A percentile compares a stretch with the other conserved stretches of the same genome.
These are phyloP conservation scores for Phainopepla nitens DNA, from an alignment of 2,113 vertebrate genomes.

Conservation along the genomic window DNA sequence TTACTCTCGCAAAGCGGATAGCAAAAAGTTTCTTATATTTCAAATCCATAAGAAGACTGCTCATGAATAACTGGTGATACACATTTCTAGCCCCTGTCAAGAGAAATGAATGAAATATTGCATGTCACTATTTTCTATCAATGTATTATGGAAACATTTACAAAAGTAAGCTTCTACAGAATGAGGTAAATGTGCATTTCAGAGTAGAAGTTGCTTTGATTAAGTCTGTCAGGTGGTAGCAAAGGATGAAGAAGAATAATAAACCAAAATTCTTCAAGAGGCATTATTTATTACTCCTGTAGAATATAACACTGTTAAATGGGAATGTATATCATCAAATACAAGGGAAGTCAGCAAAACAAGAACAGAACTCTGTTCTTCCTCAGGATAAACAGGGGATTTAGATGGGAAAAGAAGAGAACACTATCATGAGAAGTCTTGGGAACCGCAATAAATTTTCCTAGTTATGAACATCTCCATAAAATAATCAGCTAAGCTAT, in stretches of 20 bases:
- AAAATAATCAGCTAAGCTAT: neutral
- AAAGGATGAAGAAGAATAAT: neutral
- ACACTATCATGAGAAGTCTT: neutral
- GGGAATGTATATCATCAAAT: neutral
- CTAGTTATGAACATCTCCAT: neutral
- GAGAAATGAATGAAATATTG: neutral
- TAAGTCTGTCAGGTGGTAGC: neutral
- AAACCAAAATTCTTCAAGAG: neutral
- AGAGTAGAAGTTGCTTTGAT: neutral
- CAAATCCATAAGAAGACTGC: conserved; percentile 96
- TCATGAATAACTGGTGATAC: conserved; percentile 98
- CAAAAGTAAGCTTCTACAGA: neutral
- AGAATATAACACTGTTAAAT: neutral
- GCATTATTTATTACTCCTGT: neutral
- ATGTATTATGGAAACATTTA: neutral
- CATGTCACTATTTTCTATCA: neutral
- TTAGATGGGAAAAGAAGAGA: neutral
- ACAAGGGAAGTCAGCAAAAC: neutral
- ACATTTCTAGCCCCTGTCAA: conserved; percentile 88
- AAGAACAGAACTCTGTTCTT: neutral
- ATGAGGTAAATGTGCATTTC: neutral
- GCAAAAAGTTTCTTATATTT: conserved; percentile 97
- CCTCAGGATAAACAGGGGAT: neutral
- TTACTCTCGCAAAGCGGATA: conserved; percentile 94
- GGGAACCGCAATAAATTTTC: neutral